phyloP scores from a whole-genome alignment of 37 sponge, comb jelly and placozoan genomes.

The Chondrosia reniformis region DNA sequence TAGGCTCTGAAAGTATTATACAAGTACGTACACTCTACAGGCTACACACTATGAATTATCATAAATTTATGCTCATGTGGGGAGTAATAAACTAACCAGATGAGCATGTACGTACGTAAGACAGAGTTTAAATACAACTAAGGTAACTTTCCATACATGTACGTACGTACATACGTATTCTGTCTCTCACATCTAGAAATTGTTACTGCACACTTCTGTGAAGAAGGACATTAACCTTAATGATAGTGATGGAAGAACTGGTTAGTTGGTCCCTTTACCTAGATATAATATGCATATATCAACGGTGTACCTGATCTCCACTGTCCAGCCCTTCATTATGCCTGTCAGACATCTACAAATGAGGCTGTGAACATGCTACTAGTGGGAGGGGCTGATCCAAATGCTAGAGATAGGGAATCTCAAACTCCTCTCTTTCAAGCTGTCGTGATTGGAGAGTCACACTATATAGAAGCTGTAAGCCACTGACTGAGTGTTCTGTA shows the following conservation, averaged over 20 bases:
- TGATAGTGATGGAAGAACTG: slow-evolving; percentile 44
- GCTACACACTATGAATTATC: background rate
- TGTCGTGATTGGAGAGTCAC: slow-evolving; percentile 30
- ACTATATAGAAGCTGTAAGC: slow-evolving; percentile 58
- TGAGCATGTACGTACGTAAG: background rate
- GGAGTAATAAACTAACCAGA: background rate
- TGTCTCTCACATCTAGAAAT: slow-evolving; percentile 7
- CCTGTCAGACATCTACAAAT: slow-evolving; percentile 31
- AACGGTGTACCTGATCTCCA: background rate
- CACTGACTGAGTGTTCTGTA: too few species aligned
- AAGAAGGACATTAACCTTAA: slow-evolving; percentile 26
- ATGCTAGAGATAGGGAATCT: slow-evolving; percentile 21
- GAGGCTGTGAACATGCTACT: slow-evolving; percentile 39
- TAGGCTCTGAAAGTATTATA: slow-evolving; percentile 16
- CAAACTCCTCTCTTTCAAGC: slow-evolving; percentile 53
- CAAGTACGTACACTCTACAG: slow-evolving; percentile 13
- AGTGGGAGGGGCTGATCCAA: slow-evolving; percentile 48
- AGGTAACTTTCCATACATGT: background rate
- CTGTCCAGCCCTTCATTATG: slow-evolving; percentile 58
- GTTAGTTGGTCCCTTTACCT: too few species aligned
- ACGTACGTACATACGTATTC: background rate
- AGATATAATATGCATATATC: too few species aligned
- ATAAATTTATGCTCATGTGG: background rate
- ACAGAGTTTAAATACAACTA: background rate
- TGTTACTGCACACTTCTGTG: slow-evolving; percentile 33